Conservation (phyloP, 1,140 invertebrate genomes). For the Aleiodes sp. region DNA sequence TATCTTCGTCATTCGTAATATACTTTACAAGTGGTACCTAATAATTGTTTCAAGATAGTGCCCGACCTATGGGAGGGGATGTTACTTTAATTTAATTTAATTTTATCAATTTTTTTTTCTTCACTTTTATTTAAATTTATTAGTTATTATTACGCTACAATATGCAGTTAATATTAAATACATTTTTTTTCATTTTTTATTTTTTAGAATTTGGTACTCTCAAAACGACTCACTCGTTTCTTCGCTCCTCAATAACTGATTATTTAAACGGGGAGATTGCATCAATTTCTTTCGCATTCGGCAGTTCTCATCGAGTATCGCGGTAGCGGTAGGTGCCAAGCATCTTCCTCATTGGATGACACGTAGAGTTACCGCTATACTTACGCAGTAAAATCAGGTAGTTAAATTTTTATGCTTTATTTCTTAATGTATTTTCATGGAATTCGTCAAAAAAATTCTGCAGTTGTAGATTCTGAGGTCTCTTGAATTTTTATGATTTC, state of each 20-base stretch:
- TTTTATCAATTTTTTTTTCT: constrained; percentile 24
- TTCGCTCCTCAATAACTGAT: background rate
- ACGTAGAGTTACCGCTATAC: no score
- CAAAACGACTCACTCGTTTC: constrained; percentile 47
- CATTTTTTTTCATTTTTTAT: constrained; percentile 42
- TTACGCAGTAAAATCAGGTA: no score
- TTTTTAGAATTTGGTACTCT: constrained; percentile 64
- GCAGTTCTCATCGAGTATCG: no score
- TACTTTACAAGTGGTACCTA: constrained; percentile 45
- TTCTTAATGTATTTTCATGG: no score
- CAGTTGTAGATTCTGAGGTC: no score
- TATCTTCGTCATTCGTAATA: constrained; percentile 40
- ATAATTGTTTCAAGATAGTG: constrained; percentile 57
- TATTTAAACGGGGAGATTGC: no score
- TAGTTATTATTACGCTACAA: constrained; percentile 47
- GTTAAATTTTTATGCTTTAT: no score
- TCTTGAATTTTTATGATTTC: no score
- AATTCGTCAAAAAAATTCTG: no score
- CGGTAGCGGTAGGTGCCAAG: no score
- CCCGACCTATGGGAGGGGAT: constrained; percentile 49
- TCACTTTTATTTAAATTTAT: constrained; percentile 23
- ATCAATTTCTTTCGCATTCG: no score
- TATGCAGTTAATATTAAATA: constrained; percentile 61
- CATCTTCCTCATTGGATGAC: no score
- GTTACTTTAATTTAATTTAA: constrained; percentile 34